A percentile compares a stretch with the other conserved stretches of the same genome.
Conservation (phyloP, 2,113 vertebrate species). For the Arizona elegans region DNA sequence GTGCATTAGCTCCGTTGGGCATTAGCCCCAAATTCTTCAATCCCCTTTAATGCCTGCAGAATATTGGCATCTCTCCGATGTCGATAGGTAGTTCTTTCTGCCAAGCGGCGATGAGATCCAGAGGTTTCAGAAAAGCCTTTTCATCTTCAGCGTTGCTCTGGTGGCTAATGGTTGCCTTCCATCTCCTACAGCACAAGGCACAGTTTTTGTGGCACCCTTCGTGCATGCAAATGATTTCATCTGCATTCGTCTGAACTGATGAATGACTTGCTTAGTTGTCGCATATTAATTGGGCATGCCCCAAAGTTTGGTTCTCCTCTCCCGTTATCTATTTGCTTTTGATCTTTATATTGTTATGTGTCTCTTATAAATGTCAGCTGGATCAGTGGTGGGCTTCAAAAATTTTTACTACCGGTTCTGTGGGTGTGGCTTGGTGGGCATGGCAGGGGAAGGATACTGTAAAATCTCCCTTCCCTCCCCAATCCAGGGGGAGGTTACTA, state of each 20-base stretch:
- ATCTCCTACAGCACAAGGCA: not conserved
- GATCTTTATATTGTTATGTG: not conserved
- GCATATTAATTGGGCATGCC: not conserved
- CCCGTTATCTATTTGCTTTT: not conserved
- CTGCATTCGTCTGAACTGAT: not conserved
- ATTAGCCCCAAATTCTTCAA: slow-evolving; percentile 1
- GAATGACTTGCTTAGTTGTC: not conserved
- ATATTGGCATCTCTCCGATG: not conserved
- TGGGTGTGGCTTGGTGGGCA: too few species aligned
- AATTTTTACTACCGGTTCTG: too few species aligned
- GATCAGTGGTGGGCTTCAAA: too few species aligned
- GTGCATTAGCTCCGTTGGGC: not conserved
- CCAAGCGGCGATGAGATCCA: not conserved
- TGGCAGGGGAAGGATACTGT: too few species aligned
- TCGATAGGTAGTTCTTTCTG: not conserved
- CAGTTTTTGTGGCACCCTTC: too few species aligned
- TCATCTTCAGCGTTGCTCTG: too few species aligned
- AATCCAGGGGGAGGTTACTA: too few species aligned
- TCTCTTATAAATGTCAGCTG: not conserved
- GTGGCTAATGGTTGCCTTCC: not conserved
- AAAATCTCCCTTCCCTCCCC: too few species aligned
- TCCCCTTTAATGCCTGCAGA: not conserved
- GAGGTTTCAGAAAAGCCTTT: not conserved
- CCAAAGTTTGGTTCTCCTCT: not conserved
- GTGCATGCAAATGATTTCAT: not conserved